Base-by-base conservation (phyloP, 2,113 vertebrate species). In the Aspidoscelis tigris region DNA sequence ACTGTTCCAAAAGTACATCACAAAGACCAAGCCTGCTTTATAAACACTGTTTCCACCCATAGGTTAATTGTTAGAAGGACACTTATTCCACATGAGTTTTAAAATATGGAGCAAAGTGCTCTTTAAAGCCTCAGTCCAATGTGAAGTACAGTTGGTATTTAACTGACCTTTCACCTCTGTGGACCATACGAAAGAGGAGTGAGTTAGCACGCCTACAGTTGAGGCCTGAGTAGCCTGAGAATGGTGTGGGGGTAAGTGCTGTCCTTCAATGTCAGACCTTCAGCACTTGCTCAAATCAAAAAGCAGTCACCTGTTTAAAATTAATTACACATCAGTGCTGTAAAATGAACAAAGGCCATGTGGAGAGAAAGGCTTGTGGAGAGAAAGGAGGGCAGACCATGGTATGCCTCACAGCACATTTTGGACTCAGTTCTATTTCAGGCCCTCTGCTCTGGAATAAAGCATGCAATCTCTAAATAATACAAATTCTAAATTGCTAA, bases 301-400 rank as follows among this genome's bases (percentile, higher is more conserved):
- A 72, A 73, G 43, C 55, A 84, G 26, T n/a, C 83, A 61, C 43
- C 68, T 84, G 55, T 84, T 79, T 79, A 84, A 79, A 73, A 84
- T 84, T 72, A 79, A 72, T 65, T 84, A 55, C 76, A 79, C 68
- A 73, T 20, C 21, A 39, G 12, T 55, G 53, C 55, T 65, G 47
- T 84, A 79, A 73, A 78, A 79, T 12, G 76, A 79, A 84, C 83
- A 84, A 33, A 50, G 18, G 64, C 50, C 12, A 43, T 73, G 76
- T 47, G 33, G 53, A 43, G 47, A 41, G 43, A 53, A 47, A 21
- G 14, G 69, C 70, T 79, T 73, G 76, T 47, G 33, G 53, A 43
- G 47, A 41, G 43, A 53, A 47, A 21, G 14, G 73, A 4, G 16
- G 26, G 44, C 14, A 24, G 4, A n/a, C 18, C 26, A 64, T 6